Conservation (phyloP, 2,888 invertebrate genomes). For the Tiliacea citrago region DNA sequence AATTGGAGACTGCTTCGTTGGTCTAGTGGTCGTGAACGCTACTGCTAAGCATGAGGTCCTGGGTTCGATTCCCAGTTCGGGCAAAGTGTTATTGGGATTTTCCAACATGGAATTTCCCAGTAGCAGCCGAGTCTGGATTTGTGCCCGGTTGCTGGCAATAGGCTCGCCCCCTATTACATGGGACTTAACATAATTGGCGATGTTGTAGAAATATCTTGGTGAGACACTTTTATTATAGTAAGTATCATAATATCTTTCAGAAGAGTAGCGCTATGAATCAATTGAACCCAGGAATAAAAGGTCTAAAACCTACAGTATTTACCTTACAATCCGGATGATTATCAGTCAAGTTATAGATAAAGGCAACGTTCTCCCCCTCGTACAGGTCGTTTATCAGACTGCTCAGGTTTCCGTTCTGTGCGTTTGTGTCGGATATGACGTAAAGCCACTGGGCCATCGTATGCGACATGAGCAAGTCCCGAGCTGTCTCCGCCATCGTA, state of each 20-base stretch:
- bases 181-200: too few relatives aligned
- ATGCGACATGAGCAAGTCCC: slow-evolving; percentile 92
- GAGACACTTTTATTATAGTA: background rate
- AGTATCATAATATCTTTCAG: background rate
- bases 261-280: background rate
- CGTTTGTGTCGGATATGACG: slow-evolving; percentile 92
- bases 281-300: background rate
- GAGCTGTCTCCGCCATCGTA: slow-evolving; percentile 93
- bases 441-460: slow-evolving; percentile 96
- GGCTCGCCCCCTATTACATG: too few relatives aligned
- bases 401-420: slow-evolving; percentile 87
- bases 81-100: too few relatives aligned
- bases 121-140: too few relatives aligned
- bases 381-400: slow-evolving; percentile 90
- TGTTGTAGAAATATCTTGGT: background rate
- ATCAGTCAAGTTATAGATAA: slow-evolving; percentile 93
- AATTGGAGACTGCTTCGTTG: background rate
- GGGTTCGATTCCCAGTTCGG: too few relatives aligned
- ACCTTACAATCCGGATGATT: slow-evolving; percentile 90
- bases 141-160: too few relatives aligned
- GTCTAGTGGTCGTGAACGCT: too few relatives aligned
- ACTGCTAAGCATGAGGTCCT: too few relatives aligned
- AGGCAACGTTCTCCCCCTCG: slow-evolving; percentile 96
- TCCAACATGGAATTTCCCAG: too few relatives aligned
- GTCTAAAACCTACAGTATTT: slow-evolving; percentile 2